A percentile compares a stretch with the other conserved stretches of the same genome.
Evolutionary conservation across 2,113 vertebrate species (phyloP).

Genomic region (Mellivora capensis): DNA sequence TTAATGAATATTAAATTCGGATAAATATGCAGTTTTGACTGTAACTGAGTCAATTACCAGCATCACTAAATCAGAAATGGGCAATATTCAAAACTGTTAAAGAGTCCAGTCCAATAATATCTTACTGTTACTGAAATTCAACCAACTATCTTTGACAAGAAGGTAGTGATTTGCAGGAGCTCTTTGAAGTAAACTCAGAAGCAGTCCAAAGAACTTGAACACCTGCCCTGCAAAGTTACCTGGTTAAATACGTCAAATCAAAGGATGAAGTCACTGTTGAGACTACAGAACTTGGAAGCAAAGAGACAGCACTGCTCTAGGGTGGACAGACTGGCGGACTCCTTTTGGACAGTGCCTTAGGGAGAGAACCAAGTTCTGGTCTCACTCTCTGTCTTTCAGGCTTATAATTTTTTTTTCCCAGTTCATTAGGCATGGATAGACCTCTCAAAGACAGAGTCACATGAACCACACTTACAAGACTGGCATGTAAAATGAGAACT

Average conservation of each 20-base stretch:
- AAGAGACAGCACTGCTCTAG: not conserved
- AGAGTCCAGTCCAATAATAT: not conserved
- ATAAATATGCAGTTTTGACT: slow-evolving; percentile 39
- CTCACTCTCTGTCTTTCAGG: not conserved
- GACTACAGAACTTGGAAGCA: not conserved
- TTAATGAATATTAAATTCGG: slow-evolving; percentile 45
- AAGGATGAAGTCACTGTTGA: not conserved
- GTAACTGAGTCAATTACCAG: slow-evolving; percentile 49
- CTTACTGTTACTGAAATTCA: slow-evolving; percentile 53
- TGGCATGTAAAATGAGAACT: not conserved
- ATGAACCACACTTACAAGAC: not conserved
- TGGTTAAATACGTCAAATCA: not conserved
- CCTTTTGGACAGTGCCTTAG: not conserved
- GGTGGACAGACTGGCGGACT: not conserved
- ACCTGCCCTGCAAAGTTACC: not conserved
- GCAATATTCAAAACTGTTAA: not conserved
- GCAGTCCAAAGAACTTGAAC: not conserved
- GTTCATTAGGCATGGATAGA: not conserved
- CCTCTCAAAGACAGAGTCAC: not conserved
- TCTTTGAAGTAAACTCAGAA: slow-evolving; percentile 26
- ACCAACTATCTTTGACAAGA: slow-evolving; percentile 41
- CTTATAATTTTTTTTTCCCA: not conserved
- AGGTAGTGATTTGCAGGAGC: not conserved
- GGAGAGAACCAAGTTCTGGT: not conserved
- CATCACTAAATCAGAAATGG: slow-evolving; percentile 56